Base-by-base conservation (phyloP, 2,113 vertebrate genomes). In the Plectropomus leopardus region DNA sequence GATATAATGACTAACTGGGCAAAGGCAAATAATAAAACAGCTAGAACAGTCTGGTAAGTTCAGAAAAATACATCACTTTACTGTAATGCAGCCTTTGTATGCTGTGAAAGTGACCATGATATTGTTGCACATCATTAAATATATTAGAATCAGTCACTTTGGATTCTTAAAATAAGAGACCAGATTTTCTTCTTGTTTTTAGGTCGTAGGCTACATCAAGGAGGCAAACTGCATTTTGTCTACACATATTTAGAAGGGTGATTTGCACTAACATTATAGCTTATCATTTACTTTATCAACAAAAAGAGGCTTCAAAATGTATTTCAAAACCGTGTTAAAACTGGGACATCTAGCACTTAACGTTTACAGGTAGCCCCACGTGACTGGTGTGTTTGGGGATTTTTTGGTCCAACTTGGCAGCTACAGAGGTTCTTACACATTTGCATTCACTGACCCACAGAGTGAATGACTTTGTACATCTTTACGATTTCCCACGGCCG, bases 351-450 rank as follows among this genome's bases (percentile, higher is more conserved):
- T 40, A 30, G 42, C n/a, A 40, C 57, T 51, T 10, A 51, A 21
- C 30, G 2, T 53, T 42, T 11, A 42, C 24, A 64, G 21, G 36
- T 17, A 28, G 45, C 6, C n/a, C 45, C 7, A 6, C 11, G 40
- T 23, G 60, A 3, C 48, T 45, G 24, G 11, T 68, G 40, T 57
- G 34, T 67, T 60, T 36, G 36, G 36, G 36, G 1, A 3, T 28
- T 21, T 24, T 77, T 55, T 4, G 14, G 28, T 71, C 63, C 8
- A 36, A 79, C 34, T 53, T 71, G 88, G 83, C 84, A 88, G 84
- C 76, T 85, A 80, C 5, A 55, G 21, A 71, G 34, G 21, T 78
- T 66, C 40, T 34, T 53, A 23, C 78, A 69, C 17, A 57, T 58
- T 76, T 61, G 3, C 30, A 64, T 34, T 67, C 2, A 45, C 30